These are phyloP conservation scores for Mesocricetus auratus DNA, from an alignment of 2,113 vertebrate species.

Conservation along the genomic window DNA sequence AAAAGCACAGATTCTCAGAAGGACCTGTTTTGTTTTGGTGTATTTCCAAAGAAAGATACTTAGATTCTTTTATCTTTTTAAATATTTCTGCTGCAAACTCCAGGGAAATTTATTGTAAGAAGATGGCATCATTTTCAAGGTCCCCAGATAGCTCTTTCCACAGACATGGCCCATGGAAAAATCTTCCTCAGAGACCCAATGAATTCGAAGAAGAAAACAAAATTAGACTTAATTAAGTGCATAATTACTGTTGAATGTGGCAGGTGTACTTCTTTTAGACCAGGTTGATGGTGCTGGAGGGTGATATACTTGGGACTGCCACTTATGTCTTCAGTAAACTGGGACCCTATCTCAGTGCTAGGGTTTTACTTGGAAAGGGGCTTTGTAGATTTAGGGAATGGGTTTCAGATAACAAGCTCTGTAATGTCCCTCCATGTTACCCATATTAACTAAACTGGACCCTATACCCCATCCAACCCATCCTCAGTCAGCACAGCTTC, in stretches of 20 bases:
- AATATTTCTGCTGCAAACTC: conserved; percentile 18
- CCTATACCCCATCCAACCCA: fast-evolving
- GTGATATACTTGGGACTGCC: background rate
- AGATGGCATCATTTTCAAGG: conserved; percentile 56
- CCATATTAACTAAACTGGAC: background rate
- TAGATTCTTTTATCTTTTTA: background rate
- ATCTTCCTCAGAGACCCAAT: conserved; percentile 20
- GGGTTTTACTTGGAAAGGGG: background rate
- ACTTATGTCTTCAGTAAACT: background rate
- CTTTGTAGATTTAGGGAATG: background rate
- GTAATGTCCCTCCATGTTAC: background rate
- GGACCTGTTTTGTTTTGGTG: background rate
- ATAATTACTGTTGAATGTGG: conserved; percentile 61
- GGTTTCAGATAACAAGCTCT: background rate
- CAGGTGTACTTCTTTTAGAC: conserved; percentile 52
- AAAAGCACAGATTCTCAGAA: conserved; percentile 19
- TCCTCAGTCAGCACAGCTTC: background rate
- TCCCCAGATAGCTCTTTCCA: conserved; percentile 57
- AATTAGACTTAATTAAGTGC: conserved; percentile 64
- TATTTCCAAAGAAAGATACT: background rate
- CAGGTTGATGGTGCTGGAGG: conserved; percentile 3
- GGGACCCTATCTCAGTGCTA: background rate
- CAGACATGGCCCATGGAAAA: conserved; percentile 55
- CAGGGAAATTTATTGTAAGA: conserved; percentile 42
- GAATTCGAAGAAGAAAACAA: conserved; percentile 64